Conservation (phyloP, 2,113 vertebrate genomes). For the Mesocricetus auratus region DNA sequence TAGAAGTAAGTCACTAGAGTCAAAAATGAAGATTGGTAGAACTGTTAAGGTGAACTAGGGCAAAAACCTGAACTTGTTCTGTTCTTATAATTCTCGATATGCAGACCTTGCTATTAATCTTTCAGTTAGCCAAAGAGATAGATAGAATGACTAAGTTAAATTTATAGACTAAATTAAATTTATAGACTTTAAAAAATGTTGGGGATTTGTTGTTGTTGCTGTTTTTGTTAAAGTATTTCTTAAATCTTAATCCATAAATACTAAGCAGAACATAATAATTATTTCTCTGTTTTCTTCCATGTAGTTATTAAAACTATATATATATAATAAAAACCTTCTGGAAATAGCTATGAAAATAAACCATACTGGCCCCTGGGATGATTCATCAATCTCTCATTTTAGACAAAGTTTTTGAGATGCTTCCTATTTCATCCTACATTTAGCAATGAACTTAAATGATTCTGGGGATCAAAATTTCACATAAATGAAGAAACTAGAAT, state of each 20-base stretch:
- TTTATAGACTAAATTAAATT: conserved; percentile 24
- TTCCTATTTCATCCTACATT: not conserved
- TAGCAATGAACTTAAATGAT: not conserved
- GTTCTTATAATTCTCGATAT: not conserved
- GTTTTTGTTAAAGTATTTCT: conserved; percentile 48
- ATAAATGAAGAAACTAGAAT: not conserved
- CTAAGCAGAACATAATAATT: conserved; percentile 29
- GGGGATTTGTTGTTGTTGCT: not conserved
- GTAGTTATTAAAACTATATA: conserved; percentile 17
- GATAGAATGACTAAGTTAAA: conserved; percentile 32
- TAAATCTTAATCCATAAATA: conserved; percentile 18
- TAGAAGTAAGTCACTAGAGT: conserved; percentile 55
- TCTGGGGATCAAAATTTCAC: not conserved
- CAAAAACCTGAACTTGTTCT: not conserved
- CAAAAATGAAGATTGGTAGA: not conserved
- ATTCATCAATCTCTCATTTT: conserved; percentile 28
- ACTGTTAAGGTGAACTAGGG: conserved; percentile 31
- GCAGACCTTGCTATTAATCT: not conserved
- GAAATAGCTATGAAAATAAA: not conserved
- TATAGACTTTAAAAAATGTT: conserved; percentile 14
- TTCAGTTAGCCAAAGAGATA: conserved; percentile 21
- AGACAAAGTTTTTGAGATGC: not conserved
- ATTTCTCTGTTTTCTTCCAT: conserved; percentile 13
- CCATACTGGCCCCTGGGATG: not conserved
- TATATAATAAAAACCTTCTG: not conserved